A percentile compares a stretch with the other conserved stretches of the same genome.
Conservation (phyloP, 2,797 vertebrate species). For the Buceros bicornis region DNA sequence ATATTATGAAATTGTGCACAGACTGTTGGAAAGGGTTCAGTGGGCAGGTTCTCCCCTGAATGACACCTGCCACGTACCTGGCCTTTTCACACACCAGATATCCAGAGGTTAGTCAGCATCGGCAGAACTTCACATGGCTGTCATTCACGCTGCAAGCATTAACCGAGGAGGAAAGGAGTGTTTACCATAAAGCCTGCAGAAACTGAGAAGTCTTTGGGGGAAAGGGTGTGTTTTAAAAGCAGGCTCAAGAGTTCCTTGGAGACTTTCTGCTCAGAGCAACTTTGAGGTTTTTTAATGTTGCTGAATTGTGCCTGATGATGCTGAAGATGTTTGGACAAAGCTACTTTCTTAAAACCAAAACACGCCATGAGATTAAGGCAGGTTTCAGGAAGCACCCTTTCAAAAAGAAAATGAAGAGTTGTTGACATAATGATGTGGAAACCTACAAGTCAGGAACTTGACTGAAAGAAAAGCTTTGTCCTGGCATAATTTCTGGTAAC, state of each 20-base stretch:
- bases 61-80: not conserved
- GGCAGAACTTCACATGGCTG: not conserved
- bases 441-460: not conserved
- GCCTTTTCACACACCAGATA: not conserved
- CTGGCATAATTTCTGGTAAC: not conserved
- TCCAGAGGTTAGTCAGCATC: not conserved
- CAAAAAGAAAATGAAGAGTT: constrained; percentile 1
- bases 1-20: not conserved
- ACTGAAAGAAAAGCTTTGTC: not conserved
- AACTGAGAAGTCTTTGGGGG: not conserved
- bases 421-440: not conserved
- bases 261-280: not conserved
- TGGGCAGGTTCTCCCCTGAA: not conserved
- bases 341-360: not conserved
- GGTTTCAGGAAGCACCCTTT: not conserved
- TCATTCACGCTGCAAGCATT: not conserved
- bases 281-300: not conserved
- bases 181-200: not conserved
- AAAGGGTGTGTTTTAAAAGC: not conserved
- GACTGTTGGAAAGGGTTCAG: not conserved
- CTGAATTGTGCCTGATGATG: not conserved
- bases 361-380: not conserved
- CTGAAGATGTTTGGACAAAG: not conserved
- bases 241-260: not conserved
- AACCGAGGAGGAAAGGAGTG: not conserved